These are phyloP conservation scores for Penelope pileata DNA, from an alignment of 2,113 vertebrate species.

Conservation along the genomic window DNA sequence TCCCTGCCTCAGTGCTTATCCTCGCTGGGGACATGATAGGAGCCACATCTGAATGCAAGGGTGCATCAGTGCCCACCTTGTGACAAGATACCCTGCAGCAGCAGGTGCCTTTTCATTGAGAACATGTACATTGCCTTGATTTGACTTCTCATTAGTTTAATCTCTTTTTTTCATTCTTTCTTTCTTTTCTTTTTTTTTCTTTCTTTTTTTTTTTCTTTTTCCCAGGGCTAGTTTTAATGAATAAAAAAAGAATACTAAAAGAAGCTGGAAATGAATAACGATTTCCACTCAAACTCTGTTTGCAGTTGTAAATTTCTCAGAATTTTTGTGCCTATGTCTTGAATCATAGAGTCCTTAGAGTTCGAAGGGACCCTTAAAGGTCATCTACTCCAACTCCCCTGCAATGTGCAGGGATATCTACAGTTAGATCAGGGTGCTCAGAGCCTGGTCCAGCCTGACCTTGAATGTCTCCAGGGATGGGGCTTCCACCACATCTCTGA, in stretches of 20 bases:
- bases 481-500: too few relatives aligned
- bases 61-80: slow-evolving; percentile 18
- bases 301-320: background rate
- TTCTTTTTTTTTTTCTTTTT: background rate
- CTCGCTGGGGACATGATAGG: background rate
- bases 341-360: too few relatives aligned
- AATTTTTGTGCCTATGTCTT: background rate
- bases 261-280: background rate
- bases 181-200: background rate
- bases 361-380: too few relatives aligned
- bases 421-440: too few relatives aligned
- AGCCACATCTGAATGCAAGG: slow-evolving; percentile 55
- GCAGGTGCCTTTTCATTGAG: slow-evolving; percentile 39
- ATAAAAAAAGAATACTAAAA: background rate
- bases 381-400: too few relatives aligned
- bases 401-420: too few relatives aligned
- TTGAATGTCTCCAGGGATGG: too few relatives aligned
- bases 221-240: background rate
- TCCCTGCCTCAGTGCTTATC: slow-evolving; percentile 22
- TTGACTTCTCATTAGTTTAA: slow-evolving; percentile 16
- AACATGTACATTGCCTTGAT: slow-evolving; percentile 22
- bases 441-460: too few relatives aligned
- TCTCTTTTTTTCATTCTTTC: background rate
- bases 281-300: background rate
- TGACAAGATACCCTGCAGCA: background rate